Evolutionary conservation across 2,888 invertebrate species (phyloP), one percentile per base, ranked within the genome.

Genomic region (Lasioglossum malachurum): DNA sequence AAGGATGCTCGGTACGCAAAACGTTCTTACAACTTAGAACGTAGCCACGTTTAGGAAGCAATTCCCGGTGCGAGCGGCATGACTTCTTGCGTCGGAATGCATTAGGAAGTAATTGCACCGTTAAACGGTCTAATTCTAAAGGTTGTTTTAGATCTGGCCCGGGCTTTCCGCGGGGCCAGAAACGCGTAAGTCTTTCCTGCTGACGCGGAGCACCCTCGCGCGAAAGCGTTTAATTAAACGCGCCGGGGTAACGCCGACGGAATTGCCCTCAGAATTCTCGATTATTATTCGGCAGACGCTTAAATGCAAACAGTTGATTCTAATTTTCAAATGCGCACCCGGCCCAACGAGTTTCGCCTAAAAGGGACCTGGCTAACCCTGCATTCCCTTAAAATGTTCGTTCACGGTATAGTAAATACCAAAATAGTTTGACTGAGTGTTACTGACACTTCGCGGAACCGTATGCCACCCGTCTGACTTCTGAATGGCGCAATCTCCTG

Each of bases 111-210:
- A 84, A 86, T 86, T 80, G 86, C 85, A 75, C 69, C 85, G 75
- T 86, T 86, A 86, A 84, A 86, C 85, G 72, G 85, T 84, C 79
- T 80, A 77, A 86, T 84, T 77, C 76, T 80, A 78, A 85, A 67
- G 69, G 73, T 57, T 69, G 84, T 73, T 85, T 79, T 60, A 73
- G 76, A 57, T 73, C 72, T 44, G 14, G n/a, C n/a, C 12, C 7
- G 44, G 19, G 49, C 23, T 80, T 74, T 41, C 69, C 46, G n/a
- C 44, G 64, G 75, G 1, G 44, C 41, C 73, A 46, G 64, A 64
- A 49, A 53, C 49, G 79, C 73, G n/a, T 60, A 60, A 19, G 79
- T 73, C 49, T 35, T 49, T 14, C 19, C 41, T 10, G 44, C 73
- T 60, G 60, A 79, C 79, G 73, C 75, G 75, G 53, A 77, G 83